A percentile compares a stretch with the other conserved stretches of the same genome.
phyloP scores from a whole-genome alignment of 35 echinoderm and acorn worm species.

The Apostichopus californicus region DNA sequence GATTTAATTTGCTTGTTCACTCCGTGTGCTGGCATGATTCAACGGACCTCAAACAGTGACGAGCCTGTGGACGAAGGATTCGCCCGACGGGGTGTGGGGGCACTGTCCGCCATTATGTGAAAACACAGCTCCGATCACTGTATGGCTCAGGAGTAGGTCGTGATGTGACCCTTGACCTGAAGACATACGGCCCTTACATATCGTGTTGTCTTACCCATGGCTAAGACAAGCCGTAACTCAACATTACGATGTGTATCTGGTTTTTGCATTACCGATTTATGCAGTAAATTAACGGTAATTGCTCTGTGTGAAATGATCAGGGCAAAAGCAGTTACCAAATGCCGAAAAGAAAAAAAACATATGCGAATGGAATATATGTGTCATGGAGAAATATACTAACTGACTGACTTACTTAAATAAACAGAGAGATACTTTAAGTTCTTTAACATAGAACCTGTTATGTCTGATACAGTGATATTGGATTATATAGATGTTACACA shows the following conservation, averaged over 20 bases:
- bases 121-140: constrained; percentile 24
- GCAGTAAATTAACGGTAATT: too few species aligned
- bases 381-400: neutral
- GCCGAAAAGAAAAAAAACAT: too few species aligned
- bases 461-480: too few species aligned
- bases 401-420: neutral
- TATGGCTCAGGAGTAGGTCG: constrained; percentile 1
- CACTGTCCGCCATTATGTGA: constrained; percentile 51
- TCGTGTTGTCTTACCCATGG: neutral
- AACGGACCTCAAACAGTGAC: constrained; percentile 48
- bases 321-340: too few species aligned
- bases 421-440: too few species aligned
- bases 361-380: too few species aligned
- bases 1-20: constrained; percentile 60
- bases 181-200: neutral
- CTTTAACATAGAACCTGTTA: too few species aligned
- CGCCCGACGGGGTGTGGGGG: constrained; percentile 55
- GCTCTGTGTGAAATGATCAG: too few species aligned
- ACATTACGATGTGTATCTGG: too few species aligned
- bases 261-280: too few species aligned
- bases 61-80: neutral
- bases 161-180: constrained; percentile 18
- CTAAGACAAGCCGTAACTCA: too few species aligned
- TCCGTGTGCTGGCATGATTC: constrained; percentile 54
- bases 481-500: too few species aligned